phyloP scores from a whole-genome alignment of 2,888 invertebrate species.

The Yponomeuta malinellus region DNA sequence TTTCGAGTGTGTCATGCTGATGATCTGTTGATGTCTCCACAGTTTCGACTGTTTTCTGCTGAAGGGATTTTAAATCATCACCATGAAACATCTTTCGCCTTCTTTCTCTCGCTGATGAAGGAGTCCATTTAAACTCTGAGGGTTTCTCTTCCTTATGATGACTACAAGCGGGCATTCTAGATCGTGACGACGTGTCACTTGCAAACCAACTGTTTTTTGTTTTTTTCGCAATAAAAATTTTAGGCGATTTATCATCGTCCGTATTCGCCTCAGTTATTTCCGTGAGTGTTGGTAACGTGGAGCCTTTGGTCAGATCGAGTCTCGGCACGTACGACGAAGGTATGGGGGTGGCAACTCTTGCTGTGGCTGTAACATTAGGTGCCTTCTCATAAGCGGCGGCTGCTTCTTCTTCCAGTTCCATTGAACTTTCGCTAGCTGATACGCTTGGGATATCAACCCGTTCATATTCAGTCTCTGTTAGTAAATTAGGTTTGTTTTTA shows the following conservation, averaged over 20 bases:
- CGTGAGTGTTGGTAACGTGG: conserved; percentile 53
- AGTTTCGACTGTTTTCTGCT: not conserved
- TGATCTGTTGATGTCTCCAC: not conserved
- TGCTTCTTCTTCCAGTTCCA: conserved; percentile 22
- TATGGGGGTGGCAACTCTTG: conserved; percentile 44
- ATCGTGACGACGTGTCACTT: not conserved
- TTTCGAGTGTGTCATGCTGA: not conserved
- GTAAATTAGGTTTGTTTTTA: conserved; percentile 44
- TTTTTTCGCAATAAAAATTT: conserved; percentile 20
- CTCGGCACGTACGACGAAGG: conserved; percentile 44
- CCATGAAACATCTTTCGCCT: conserved; percentile 23
- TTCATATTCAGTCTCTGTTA: conserved; percentile 36
- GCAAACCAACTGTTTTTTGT: conserved; percentile 43
- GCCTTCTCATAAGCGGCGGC: conserved; percentile 8
- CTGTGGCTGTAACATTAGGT: not conserved
- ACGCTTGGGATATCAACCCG: conserved; percentile 33
- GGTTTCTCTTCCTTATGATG: conserved; percentile 23
- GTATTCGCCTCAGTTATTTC: conserved; percentile 46
- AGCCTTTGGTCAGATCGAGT: conserved; percentile 31
- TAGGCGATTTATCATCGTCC: conserved; percentile 12
- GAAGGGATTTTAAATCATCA: not conserved
- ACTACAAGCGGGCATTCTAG: not conserved
- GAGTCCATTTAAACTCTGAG: conserved; percentile 42
- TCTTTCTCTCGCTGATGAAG: conserved; percentile 47
- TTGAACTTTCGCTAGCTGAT: conserved; percentile 8